phyloP scores from a whole-genome alignment of 2,888 invertebrate species.

The Mythimna lalbum region DNA sequence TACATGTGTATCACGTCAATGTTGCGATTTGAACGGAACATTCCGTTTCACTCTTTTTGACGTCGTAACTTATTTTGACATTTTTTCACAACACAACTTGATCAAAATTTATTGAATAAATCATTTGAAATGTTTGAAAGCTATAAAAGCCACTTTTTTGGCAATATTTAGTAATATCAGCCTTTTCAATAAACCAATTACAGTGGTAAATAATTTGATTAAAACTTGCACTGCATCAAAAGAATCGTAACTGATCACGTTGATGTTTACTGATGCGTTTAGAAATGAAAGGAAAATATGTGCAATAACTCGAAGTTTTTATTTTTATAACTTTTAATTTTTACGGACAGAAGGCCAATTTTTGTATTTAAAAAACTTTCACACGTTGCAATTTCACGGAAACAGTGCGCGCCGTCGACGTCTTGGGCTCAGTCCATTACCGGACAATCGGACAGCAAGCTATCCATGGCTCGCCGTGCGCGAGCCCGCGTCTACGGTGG shows the following conservation, averaged over 20 bases:
- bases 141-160: fast-evolving
- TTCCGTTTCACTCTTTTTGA: conserved; percentile 49
- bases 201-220: neutral
- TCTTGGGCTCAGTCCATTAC: no score
- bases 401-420: no score
- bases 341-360: no score
- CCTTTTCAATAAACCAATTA: neutral
- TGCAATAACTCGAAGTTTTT: neutral
- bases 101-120: neutral
- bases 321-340: neutral
- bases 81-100: neutral
- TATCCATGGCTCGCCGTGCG: no score
- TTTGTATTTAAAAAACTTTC: no score
- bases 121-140: no score
- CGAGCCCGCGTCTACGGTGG: no score
- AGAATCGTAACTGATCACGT: conserved; percentile 17
- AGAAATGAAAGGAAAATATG: conserved; percentile 20
- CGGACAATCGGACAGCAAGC: no score
- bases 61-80: neutral
- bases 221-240: neutral
- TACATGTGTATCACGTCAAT: conserved; percentile 61
- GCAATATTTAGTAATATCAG: neutral
- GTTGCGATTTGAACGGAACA: conserved; percentile 61
- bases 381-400: no score
- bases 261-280: conserved; percentile 36